phyloP scores from a whole-genome alignment of 2,113 vertebrate genomes.

The Chaetops frenatus region DNA sequence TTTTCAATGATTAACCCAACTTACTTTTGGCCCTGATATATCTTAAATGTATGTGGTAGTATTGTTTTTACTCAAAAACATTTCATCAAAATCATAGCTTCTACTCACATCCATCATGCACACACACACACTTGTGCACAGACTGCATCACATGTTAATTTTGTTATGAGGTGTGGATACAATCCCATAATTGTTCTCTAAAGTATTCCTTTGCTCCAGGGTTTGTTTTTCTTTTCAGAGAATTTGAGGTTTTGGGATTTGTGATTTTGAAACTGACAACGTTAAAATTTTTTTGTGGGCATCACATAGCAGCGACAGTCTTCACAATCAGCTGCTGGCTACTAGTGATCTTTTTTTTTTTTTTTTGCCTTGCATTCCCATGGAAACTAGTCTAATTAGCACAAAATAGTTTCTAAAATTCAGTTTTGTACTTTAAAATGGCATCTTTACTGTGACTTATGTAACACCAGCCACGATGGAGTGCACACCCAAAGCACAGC shows the following conservation, averaged over 20 bases:
- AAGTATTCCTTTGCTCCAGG: background rate
- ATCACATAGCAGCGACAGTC: background rate
- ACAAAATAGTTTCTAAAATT: background rate
- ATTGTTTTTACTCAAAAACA: background rate
- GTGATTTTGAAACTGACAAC: background rate
- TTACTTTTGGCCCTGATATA: background rate
- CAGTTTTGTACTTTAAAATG: constrained; percentile 2
- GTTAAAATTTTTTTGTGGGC: background rate
- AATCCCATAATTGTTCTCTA: background rate
- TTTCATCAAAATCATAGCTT: background rate
- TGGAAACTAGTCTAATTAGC: constrained; percentile 35
- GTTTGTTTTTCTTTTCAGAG: background rate
- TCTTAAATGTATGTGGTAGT: background rate
- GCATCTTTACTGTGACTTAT: background rate
- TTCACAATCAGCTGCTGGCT: constrained; percentile 12
- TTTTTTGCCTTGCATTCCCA: constrained; percentile 4
- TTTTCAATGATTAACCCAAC: background rate
- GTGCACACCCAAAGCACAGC: background rate
- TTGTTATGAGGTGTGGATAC: background rate
- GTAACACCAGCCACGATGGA: background rate
- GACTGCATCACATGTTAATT: background rate
- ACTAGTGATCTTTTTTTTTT: background rate
- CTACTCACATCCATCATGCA: background rate
- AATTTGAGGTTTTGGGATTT: background rate
- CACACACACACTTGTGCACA: no score